phyloP scores from a whole-genome alignment of 2,797 vertebrate species.

The Mormyrus proboscirostris region DNA sequence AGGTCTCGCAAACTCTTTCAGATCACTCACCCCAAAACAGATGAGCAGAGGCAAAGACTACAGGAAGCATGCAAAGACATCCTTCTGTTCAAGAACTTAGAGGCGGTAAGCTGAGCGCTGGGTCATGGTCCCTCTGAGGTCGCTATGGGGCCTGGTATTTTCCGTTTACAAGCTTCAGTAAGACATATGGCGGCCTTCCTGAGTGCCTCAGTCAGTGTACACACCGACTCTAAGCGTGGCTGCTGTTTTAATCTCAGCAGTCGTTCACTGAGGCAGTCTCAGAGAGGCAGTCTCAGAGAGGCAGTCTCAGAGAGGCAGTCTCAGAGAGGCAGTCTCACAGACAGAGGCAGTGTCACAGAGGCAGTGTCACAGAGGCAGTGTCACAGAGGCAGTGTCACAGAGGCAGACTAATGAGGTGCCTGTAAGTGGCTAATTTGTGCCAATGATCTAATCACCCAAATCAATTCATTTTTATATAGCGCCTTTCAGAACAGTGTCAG shows the following conservation, averaged over 20 bases:
- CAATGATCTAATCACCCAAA: not conserved
- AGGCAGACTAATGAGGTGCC: not conserved
- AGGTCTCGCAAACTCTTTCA: constrained; percentile 43
- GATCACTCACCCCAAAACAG: constrained; percentile 96
- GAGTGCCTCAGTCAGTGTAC: not conserved
- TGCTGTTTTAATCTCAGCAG: not conserved
- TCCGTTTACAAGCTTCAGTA: not conserved
- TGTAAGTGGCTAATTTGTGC: not conserved
- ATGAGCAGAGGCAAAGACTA: constrained; percentile 92
- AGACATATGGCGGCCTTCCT: not conserved
- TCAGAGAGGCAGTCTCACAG: no score
- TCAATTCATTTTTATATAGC: not conserved
- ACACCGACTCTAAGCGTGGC: not conserved
- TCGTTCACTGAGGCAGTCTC: not conserved
- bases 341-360: not conserved
- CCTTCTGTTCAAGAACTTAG: constrained; percentile 93
- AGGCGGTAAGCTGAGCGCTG: constrained; percentile 71
- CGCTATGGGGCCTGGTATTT: not conserved
- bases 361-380: not conserved
- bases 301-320: not conserved
- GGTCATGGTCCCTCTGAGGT: not conserved
- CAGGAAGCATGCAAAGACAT: constrained; percentile 97
- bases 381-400: not conserved
- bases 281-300: not conserved
- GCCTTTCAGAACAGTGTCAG: not conserved